A percentile compares a stretch with the other conserved stretches of the same genome.
phyloP scores from a whole-genome alignment of 2,797 vertebrate genomes.

The Leuciscus waleckii region DNA sequence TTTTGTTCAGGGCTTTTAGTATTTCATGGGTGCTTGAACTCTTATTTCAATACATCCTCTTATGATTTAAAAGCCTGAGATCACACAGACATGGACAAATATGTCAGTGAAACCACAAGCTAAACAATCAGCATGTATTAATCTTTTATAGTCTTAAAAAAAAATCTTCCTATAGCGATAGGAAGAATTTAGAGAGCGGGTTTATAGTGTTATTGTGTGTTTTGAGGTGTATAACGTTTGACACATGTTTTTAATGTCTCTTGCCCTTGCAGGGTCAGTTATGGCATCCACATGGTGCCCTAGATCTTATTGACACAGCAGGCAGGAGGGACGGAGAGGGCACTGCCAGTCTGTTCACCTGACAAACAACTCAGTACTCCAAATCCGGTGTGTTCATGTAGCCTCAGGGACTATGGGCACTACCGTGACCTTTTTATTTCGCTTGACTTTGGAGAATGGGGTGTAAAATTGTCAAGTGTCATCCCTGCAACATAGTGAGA shows the following conservation, averaged over 20 bases:
- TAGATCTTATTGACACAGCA: constrained; percentile 33
- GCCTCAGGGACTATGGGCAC: neutral
- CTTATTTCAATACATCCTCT: neutral
- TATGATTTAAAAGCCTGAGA: constrained; percentile 16
- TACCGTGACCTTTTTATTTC: constrained; percentile 23
- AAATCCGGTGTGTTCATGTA: constrained; percentile 5
- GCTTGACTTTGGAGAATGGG: constrained; percentile 15
- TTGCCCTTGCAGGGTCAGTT: neutral
- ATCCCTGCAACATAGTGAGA: constrained; percentile 5
- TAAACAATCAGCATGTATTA: neutral
- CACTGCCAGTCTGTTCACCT: neutral
- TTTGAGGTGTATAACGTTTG: neutral
- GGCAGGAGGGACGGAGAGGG: constrained; percentile 13
- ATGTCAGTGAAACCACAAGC: neutral
- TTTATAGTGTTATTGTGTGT: neutral
- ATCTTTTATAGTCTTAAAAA: neutral
- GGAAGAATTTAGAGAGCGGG: no score
- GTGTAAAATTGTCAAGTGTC: constrained; percentile 1
- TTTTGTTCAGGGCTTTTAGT: neutral
- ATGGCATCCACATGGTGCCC: neutral
- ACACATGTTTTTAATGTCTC: neutral
- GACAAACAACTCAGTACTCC: constrained; percentile 23
- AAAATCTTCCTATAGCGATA: neutral
- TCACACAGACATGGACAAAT: neutral
- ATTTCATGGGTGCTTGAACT: neutral